Evolutionary conservation across 2,113 vertebrate species (phyloP).

Genomic region (Serinus canaria): DNA sequence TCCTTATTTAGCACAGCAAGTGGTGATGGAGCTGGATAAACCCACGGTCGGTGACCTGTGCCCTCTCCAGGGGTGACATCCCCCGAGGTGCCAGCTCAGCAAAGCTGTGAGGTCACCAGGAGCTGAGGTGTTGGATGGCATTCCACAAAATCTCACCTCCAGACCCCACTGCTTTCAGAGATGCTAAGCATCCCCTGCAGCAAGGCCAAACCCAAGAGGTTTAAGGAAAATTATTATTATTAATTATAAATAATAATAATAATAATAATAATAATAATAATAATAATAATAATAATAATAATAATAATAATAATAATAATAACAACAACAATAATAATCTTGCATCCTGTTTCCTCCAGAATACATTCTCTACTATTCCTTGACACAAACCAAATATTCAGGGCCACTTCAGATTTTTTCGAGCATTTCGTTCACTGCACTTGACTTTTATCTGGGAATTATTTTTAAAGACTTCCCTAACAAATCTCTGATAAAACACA

Average conservation of each 20-base stretch:
- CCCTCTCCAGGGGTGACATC: not conserved
- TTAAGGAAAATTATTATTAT: not conserved
- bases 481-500: slow-evolving; percentile 25
- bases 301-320: too few species aligned
- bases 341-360: not conserved
- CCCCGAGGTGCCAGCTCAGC: not conserved
- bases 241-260: too few species aligned
- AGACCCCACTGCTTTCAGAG: not conserved
- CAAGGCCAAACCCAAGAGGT: not conserved
- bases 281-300: too few species aligned
- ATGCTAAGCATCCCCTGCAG: not conserved
- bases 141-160: not conserved
- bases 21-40: not conserved
- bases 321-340: not conserved
- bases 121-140: not conserved
- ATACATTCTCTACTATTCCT: not conserved
- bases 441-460: slow-evolving; percentile 6
- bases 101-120: not conserved
- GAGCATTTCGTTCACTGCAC: not conserved
- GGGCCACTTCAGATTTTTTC: not conserved
- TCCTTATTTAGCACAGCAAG: not conserved
- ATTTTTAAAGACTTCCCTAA: not conserved
- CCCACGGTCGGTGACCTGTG: not conserved
- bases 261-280: not conserved
- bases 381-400: not conserved